These are phyloP conservation scores for Holothuria glaberrima DNA, from an alignment of 35 echinoderm and acorn worm genomes.

Conservation along the genomic window DNA sequence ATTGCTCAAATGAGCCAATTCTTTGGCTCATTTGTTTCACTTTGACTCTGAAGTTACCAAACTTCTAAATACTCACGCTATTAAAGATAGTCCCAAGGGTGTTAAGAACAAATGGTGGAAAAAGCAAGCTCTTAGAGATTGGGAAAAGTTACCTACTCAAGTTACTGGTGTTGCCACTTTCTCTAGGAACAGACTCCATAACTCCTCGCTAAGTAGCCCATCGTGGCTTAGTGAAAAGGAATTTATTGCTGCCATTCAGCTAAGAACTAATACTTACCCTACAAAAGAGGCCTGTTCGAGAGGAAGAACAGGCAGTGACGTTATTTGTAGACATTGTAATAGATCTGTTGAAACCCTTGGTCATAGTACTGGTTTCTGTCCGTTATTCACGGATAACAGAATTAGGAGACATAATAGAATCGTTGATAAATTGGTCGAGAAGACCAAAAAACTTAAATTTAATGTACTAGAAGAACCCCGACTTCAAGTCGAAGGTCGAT, in stretches of 20 bases:
- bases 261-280: conserved; percentile 3
- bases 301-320: neutral
- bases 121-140: neutral
- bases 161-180: neutral
- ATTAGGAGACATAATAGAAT: too few species aligned
- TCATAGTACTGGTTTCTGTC: neutral
- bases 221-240: neutral
- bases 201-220: neutral
- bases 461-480: neutral
- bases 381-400: neutral
- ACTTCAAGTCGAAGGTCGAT: neutral
- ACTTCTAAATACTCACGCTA: too few species aligned
- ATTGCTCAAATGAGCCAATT: too few species aligned
- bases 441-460: neutral
- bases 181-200: neutral
- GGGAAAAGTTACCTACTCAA: neutral
- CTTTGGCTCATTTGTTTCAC: neutral
- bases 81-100: too few species aligned
- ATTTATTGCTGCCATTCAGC: neutral
- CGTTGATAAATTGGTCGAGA: neutral
- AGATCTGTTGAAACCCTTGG: neutral
- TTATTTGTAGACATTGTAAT: neutral
- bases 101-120: neutral
- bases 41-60: neutral
- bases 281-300: neutral